Evolutionary conservation across 2,888 invertebrate species (phyloP).

Genomic region (Ophioninae sp.): DNA sequence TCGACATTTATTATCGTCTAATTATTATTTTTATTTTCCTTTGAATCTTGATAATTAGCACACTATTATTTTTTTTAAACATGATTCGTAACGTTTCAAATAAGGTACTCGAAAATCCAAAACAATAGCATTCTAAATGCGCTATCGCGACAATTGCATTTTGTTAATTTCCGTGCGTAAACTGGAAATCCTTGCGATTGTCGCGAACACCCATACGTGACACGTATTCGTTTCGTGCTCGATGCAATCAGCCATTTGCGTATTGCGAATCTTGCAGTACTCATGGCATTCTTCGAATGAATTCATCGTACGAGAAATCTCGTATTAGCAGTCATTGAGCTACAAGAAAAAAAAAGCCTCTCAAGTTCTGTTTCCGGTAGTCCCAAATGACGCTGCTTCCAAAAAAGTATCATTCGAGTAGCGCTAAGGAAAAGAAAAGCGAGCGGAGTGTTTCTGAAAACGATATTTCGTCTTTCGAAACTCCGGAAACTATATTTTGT

Average conservation of each 20-base stretch:
- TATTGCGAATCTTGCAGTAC: not conserved
- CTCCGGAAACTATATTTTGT: not conserved
- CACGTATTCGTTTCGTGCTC: constrained; percentile 9
- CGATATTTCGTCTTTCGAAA: not conserved
- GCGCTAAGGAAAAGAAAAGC: not conserved
- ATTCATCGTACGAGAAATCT: too few species aligned
- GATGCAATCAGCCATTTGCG: not conserved
- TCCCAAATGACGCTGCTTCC: not conserved
- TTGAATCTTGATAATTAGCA: too few species aligned
- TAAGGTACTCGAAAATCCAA: not conserved
- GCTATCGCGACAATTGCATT: not conserved
- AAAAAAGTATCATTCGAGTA: not conserved
- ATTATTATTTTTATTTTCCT: not conserved
- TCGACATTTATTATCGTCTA: not conserved
- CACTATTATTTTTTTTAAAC: too few species aligned
- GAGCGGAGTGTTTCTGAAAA: not conserved
- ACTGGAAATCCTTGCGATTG: constrained; percentile 18
- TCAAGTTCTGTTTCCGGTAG: not conserved
- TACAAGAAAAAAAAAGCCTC: not conserved
- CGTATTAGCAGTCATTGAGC: too few species aligned
- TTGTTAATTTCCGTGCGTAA: not conserved
- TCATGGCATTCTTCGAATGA: not conserved
- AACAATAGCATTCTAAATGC: not conserved
- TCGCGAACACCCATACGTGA: constrained; percentile 7
- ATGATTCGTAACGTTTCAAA: not conserved